These are phyloP conservation scores for Hyles lineata DNA, from an alignment of 2,888 invertebrate genomes.

Conservation along the genomic window DNA sequence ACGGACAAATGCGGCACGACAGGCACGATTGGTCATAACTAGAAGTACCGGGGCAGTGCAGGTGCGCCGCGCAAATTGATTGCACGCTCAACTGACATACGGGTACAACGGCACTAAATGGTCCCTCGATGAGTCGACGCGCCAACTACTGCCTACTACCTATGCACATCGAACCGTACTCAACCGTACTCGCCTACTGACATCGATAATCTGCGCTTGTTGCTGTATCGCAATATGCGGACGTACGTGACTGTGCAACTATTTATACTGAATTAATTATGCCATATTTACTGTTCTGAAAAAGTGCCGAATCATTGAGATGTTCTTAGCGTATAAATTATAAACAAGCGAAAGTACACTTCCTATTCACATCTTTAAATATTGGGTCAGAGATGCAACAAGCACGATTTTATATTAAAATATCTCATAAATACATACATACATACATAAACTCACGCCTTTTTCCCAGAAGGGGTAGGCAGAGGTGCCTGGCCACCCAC, in stretches of 20 bases:
- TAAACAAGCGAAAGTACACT: no score
- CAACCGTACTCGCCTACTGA: constrained; percentile 4
- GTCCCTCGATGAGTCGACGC: constrained; percentile 29
- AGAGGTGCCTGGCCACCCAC: no score
- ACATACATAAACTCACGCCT: no score
- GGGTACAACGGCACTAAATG: constrained; percentile 38
- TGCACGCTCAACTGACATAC: constrained; percentile 45
- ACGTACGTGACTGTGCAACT: background rate
- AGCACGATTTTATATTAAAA: no score
- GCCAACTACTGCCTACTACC: background rate
- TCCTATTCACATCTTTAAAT: no score
- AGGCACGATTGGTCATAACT: constrained; percentile 8
- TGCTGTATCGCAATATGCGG: constrained; percentile 13
- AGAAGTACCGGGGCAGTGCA: constrained; percentile 19
- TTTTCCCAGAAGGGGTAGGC: no score
- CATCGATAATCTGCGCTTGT: constrained; percentile 13
- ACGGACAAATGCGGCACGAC: background rate
- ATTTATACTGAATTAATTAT: background rate
- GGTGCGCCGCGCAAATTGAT: constrained; percentile 36
- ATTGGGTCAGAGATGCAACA: no score
- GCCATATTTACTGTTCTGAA: background rate
- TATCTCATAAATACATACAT: no score
- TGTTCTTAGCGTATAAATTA: no score
- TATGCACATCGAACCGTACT: background rate
- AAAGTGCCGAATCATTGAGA: no score